Evolutionary conservation across 2,888 invertebrate species (phyloP), one percentile per base, ranked within the genome.

Genomic region (Chrysotoxum bicinctum): DNA sequence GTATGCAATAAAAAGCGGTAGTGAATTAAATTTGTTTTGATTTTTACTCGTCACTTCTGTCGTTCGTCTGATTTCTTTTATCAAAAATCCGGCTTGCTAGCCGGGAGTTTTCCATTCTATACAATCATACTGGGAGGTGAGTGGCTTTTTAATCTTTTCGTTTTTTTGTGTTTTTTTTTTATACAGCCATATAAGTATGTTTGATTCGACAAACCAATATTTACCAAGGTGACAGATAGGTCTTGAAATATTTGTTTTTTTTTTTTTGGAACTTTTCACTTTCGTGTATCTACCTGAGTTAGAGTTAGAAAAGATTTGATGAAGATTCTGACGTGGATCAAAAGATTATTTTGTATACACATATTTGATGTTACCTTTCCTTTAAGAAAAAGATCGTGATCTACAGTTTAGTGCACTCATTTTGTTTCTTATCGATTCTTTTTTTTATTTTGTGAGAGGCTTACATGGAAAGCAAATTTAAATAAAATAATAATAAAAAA

Each of bases 131-230:
- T 21, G 10, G 23, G 50, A 76, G 82, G 76, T 77, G 72, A 77
- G 58, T 82, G 82, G 48, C 82, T 77, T 73, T 30, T 72, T 77
- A 77, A 77, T 73, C 73, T 82, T 19, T 37, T 40, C 3, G 7
- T 66, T 21, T 58, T 50, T 64, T 72, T 76, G 23, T 62, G 16
- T 21, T n/a, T 16, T 12, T 43, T 43, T 32, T 32, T 62, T n/a
- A n/a, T n/a, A n/a, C n/a, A n/a, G n/a, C n/a, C n/a, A n/a, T n/a
- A 12, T 45, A 45, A 14, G n/a, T n/a, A 16, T 12, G 14, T 37
- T 21, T 21, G 73, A 68, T 73, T 82, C 73, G 52, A 60, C 50
- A 68, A 73, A 68, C 82, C 60, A 82, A 82, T 82, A 77, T 82
- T 82, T 82, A 68, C 60, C 58, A 52, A 76, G 60, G 72, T 76